These are phyloP conservation scores for Harpalus rubripes DNA, from an alignment of 2,888 invertebrate species.

Conservation along the genomic window DNA sequence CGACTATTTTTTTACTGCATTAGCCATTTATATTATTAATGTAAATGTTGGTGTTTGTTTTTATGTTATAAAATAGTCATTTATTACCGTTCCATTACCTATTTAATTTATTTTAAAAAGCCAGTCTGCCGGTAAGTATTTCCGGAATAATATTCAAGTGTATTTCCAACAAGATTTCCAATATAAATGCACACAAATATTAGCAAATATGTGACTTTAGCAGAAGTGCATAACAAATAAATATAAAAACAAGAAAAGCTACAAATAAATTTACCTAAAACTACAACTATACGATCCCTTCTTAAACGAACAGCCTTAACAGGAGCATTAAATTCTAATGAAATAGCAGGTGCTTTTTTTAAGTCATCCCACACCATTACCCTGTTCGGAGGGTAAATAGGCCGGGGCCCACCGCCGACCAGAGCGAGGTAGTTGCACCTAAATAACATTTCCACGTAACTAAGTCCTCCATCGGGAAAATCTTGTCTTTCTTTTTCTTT, in stretches of 20 bases:
- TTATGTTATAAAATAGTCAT: too few species aligned
- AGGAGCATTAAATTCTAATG: conserved; percentile 95
- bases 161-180: too few species aligned
- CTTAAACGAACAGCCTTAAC: conserved; percentile 95
- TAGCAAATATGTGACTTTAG: not conserved
- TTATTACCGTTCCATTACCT: too few species aligned
- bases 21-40: too few species aligned
- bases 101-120: too few species aligned
- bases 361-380: conserved; percentile 99
- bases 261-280: conserved; percentile 81
- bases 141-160: too few species aligned
- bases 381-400: conserved; percentile 95
- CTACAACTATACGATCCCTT: conserved; percentile 97
- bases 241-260: not conserved
- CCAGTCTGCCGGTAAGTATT: too few species aligned
- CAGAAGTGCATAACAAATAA: not conserved
- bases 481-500: conserved; percentile 98
- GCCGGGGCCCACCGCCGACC: conserved; percentile 95
- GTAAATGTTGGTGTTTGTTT: too few species aligned
- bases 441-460: conserved; percentile 98
- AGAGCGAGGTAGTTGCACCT: conserved; percentile 97
- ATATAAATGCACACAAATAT: too few species aligned
- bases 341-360: conserved; percentile 96
- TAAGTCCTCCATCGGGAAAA: conserved; percentile 95
- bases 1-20: too few species aligned